Evolutionary conservation across 2,888 invertebrate species (phyloP).

Genomic region (Zaprionus bogoriensis): DNA sequence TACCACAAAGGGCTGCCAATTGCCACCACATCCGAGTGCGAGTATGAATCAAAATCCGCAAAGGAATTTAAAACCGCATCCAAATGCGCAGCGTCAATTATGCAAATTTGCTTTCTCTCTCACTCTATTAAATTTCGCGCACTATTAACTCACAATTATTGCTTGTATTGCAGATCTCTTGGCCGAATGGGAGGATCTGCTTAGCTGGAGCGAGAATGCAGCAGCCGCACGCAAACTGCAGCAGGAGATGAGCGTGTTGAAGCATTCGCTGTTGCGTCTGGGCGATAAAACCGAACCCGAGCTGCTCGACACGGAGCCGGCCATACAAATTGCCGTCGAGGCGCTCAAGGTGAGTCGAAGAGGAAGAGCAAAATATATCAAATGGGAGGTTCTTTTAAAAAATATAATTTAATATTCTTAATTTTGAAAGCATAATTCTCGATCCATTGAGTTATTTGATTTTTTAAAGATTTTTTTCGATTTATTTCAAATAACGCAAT

Average conservation of each 20-base stretch:
- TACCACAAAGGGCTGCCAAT: constrained; percentile 45
- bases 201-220: constrained; percentile 83
- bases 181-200: constrained; percentile 83
- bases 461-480: too few species aligned
- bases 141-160: constrained; percentile 25
- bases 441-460: too few species aligned
- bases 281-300: constrained; percentile 80
- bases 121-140: constrained; percentile 21
- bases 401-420: too few species aligned
- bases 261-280: constrained; percentile 80
- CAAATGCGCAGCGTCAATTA: not conserved
- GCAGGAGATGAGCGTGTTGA: constrained; percentile 83
- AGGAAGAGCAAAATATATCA: too few species aligned
- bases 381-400: too few species aligned
- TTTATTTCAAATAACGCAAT: too few species aligned
- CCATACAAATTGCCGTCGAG: constrained; percentile 82
- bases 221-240: constrained; percentile 82
- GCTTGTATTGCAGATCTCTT: constrained; percentile 79
- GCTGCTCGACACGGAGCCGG: constrained; percentile 82
- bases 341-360: constrained; percentile 79
- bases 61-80: too few species aligned
- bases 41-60: too few species aligned
- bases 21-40: not conserved
- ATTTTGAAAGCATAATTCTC: too few species aligned
- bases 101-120: constrained; percentile 35